A percentile compares a stretch with the other conserved stretches of the same genome.
phyloP scores from a whole-genome alignment of 1,140 invertebrate genomes.

The Papilio xuthus region DNA sequence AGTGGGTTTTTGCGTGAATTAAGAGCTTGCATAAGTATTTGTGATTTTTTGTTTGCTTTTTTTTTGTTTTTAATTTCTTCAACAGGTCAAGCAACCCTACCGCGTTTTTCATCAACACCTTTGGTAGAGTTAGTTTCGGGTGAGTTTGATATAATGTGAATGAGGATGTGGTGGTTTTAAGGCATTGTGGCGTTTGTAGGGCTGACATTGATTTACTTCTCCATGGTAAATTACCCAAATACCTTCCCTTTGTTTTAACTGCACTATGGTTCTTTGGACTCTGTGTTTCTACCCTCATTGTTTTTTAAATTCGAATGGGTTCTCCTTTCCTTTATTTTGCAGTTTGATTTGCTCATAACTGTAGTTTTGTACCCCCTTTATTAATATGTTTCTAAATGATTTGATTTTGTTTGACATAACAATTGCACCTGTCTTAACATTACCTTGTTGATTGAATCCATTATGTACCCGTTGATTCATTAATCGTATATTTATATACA shows the following conservation, averaged over 20 bases:
- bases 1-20: constrained; percentile 60
- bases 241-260: constrained; percentile 69
- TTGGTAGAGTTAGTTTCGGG: constrained; percentile 86
- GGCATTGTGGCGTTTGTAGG: constrained; percentile 77
- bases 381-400: constrained; percentile 15
- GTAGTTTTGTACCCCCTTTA: constrained; percentile 9
- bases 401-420: constrained; percentile 19
- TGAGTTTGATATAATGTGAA: constrained; percentile 84
- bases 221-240: constrained; percentile 66
- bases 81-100: constrained; percentile 86
- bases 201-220: constrained; percentile 65
- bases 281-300: constrained; percentile 36
- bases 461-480: neutral
- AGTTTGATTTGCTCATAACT: constrained; percentile 11
- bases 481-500: neutral
- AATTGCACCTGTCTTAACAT: constrained; percentile 7
- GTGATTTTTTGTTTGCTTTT: constrained; percentile 71
- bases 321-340: constrained; percentile 25
- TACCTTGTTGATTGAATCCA: constrained; percentile 3
- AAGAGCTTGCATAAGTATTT: constrained; percentile 69
- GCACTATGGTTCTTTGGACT: constrained; percentile 78
- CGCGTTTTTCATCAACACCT: constrained; percentile 87
- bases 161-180: constrained; percentile 77
- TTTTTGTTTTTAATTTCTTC: constrained; percentile 83
- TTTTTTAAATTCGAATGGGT: constrained; percentile 3